Base-by-base conservation (phyloP, 2,888 invertebrate genomes). In the Antheraea yamamai region DNA sequence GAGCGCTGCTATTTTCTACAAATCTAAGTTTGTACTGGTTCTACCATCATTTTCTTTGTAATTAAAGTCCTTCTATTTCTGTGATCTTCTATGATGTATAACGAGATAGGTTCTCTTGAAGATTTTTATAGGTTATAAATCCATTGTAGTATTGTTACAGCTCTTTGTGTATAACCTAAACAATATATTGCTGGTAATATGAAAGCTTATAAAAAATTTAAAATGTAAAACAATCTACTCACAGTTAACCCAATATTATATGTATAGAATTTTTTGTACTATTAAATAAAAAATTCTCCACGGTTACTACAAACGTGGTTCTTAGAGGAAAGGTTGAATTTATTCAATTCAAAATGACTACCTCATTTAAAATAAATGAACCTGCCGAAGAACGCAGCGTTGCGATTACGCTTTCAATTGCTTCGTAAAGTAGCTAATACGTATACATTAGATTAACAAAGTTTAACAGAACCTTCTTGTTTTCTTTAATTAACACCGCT, bases 401-500 rank as follows among this genome's bases (percentile, higher is more conserved):
- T 66, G 7, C 30, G 26, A 30, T 66, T 66, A 66, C 10, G 16
- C 26, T 66, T 66, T 30, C 12, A 66, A 66, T 66, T 66, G 26
- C 30, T 18, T 23, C 12, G 70, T 20, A 70, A n/a, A 39, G n/a
- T 39, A n/a, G 20, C 39, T 70, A 70, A 70, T 39, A 39, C 39
- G 14, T 39, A 70, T 20, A 70, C 70, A 39, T n/a, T 70, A 39
- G 39, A n/a, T 39, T 10, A 39, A 70, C 70, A 70, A 70, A 70
- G 70, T 70, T 70, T 39, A 35, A 70, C 30, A 66, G 64, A 30
- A 20, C 39, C 70, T n/a, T 70, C 70, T 70, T 70, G 70, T 70
- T 70, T 70, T 70, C 39, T 70, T 70, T 70, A 70, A 70, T 70
- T 39, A 70, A 70, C 70, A 39, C 39, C 70, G n/a, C n/a, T 39